A percentile compares a stretch with the other conserved stretches of the same genome.
Evolutionary conservation across 2,797 vertebrate species (phyloP).

Genomic region (Chelonia mydas): DNA sequence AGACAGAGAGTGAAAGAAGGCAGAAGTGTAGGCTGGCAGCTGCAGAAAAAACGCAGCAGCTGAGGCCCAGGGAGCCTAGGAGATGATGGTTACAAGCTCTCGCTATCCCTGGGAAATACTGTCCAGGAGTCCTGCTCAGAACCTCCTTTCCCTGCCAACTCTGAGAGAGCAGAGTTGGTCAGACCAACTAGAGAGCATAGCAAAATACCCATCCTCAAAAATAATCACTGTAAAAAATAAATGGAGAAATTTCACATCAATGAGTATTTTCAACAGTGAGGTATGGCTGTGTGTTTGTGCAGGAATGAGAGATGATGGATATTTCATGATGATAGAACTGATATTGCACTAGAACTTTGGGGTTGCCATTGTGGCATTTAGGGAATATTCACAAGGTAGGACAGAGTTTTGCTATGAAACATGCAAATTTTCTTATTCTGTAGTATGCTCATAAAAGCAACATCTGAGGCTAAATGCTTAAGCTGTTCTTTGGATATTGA

Average conservation of each 20-base stretch:
- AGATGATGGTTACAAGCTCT: not conserved
- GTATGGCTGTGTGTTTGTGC: not conserved
- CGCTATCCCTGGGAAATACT: not conserved
- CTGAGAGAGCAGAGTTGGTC: conserved; percentile 11
- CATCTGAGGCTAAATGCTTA: conserved; percentile 31
- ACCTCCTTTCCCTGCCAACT: not conserved
- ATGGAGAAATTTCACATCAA: not conserved
- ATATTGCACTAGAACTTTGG: conserved; percentile 31
- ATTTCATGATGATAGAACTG: not conserved
- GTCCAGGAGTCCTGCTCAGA: not conserved
- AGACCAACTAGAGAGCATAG: not conserved
- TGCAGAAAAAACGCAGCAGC: not conserved
- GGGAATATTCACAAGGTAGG: not conserved
- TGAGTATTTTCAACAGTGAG: conserved; percentile 18
- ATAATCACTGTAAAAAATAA: not conserved
- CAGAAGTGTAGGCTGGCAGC: conserved; percentile 16
- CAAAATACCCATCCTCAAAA: not conserved
- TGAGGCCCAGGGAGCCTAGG: not conserved
- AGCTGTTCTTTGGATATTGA: conserved; percentile 29
- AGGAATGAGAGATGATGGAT: conserved; percentile 25
- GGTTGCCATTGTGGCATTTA: conserved; percentile 31
- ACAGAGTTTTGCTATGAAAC: not conserved
- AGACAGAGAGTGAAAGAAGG: conserved; percentile 7
- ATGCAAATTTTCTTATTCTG: conserved; percentile 27
- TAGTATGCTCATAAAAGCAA: conserved; percentile 27